Percentiles rank a stretch among this genome's conserved stretches.
Conservation (phyloP, 2,888 invertebrate genomes). For the Chalcosyrphus nemorum region DNA sequence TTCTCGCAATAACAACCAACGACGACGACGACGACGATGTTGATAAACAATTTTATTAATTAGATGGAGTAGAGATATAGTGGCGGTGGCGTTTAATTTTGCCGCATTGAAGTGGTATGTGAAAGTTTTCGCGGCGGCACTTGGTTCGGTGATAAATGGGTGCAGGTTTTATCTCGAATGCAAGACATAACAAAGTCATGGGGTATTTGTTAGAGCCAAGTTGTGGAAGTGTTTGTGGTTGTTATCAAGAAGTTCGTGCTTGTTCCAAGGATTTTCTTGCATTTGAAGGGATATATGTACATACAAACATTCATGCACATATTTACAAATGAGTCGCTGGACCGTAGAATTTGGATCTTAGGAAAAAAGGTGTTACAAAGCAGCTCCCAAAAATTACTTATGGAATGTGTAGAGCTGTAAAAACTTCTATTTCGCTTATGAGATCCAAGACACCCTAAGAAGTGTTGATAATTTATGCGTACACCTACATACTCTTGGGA, state of each 20-base stretch:
- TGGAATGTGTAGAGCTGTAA: too few species aligned
- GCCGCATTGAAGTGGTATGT: constrained; percentile 33
- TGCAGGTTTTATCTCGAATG: constrained; percentile 30
- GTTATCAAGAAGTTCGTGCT: neutral
- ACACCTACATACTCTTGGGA: too few species aligned
- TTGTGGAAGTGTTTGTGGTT: neutral
- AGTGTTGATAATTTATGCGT: too few species aligned
- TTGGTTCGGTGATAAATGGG: constrained; percentile 34
- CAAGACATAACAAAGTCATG: neutral
- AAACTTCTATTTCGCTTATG: too few species aligned
- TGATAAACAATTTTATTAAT: constrained; percentile 64
- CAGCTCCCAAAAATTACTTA: too few species aligned
- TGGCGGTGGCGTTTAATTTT: constrained; percentile 24
- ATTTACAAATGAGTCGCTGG: too few species aligned
- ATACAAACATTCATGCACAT: too few species aligned
- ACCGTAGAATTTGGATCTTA: too few species aligned
- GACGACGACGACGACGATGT: constrained; percentile 30
- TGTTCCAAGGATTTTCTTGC: too few species aligned
- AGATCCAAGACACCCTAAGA: too few species aligned
- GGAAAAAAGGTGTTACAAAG: too few species aligned
- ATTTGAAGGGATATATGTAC: too few species aligned
- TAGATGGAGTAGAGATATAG: constrained; percentile 41
- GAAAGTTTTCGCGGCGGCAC: constrained; percentile 44
- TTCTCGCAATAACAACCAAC: constrained; percentile 15
- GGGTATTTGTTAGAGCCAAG: neutral